Conservation (phyloP, 2,797 vertebrate species). For the Eospalax fontanierii region DNA sequence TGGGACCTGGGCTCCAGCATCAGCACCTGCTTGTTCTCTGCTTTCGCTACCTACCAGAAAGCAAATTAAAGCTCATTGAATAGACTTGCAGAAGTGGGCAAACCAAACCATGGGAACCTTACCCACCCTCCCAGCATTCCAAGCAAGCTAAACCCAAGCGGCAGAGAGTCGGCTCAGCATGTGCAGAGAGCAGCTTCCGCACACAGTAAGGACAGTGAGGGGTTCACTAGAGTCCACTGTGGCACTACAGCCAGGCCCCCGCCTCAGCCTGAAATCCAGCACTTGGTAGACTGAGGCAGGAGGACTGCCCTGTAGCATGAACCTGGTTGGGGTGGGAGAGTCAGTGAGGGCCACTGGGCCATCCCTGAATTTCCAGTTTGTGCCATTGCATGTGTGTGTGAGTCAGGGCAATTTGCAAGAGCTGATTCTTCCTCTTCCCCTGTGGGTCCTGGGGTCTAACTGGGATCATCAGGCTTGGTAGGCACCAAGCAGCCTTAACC, state of each 20-base stretch:
- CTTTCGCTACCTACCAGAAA: background rate
- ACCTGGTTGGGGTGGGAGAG: background rate
- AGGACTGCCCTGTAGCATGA: background rate
- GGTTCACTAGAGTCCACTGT: too few relatives aligned
- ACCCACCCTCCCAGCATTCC: accelerated
- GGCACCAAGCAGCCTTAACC: background rate
- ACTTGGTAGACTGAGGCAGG: background rate
- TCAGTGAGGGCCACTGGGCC: background rate
- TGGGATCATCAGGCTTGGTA: background rate
- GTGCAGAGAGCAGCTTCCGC: too few relatives aligned
- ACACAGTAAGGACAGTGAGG: background rate
- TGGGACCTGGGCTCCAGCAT: accelerated
- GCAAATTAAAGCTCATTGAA: background rate
- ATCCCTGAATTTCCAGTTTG: background rate
- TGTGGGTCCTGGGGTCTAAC: background rate
- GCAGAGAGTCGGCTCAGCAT: background rate
- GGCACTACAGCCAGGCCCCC: background rate
- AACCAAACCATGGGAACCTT: background rate
- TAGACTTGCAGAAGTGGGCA: too few relatives aligned
- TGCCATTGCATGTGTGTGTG: too few relatives aligned
- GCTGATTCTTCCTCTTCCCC: background rate
- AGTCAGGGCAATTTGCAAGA: background rate
- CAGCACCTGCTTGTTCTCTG: background rate
- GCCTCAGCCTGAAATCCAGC: background rate
- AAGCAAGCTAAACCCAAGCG: background rate